Base-by-base conservation (phyloP, 2,113 vertebrate species). In the Thymallus thymallus region DNA sequence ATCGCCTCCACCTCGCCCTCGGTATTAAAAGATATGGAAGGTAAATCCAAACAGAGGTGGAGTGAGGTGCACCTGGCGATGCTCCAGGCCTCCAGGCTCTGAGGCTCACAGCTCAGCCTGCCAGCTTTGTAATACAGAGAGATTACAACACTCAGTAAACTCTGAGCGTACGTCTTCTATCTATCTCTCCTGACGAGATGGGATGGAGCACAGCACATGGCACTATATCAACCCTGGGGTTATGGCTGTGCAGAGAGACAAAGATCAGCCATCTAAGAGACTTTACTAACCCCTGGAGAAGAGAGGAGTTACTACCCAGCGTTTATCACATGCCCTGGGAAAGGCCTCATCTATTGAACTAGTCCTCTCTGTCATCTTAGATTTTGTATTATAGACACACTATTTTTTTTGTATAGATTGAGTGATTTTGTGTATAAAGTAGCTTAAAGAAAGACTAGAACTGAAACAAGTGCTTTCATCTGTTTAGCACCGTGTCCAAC, bases 1-100 rank as follows among this genome's bases (percentile, higher is more conserved):
- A 58, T 61, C 48, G 26, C 61, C 63, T 29, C 26, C n/a, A 58
- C 68, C 61, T 13, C 29, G 32, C 72, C 41, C 18, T 45, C 16
- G 61, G 63, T 68, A 69, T 63, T 70, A 70, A 70, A 51, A 65
- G 56, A 56, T 64, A 48, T 29, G 60, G 46, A 4, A 66, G 68
- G 64, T 63, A 64, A 71, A 77, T 67, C 69, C 67, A 58, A 71
- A 74, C 64, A 63, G 51, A 56, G 22, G 46, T 35, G 18, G 18
- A 77, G 58, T 22, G 4, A 2, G 16, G 48, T 51, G 35, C 35
- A 41, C 35, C 35, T 10, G 35, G 35, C 35, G 9, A 41, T 41
- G 4, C 48, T 51, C 3, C 48, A 51, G 48, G 48, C 48, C 48
- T 51, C 46, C 12, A 4, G 46, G 14, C 46, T 51, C 46, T 51